Evolutionary conservation across 2,113 vertebrate species (phyloP).

Genomic region (Leucoraja erinaceus): DNA sequence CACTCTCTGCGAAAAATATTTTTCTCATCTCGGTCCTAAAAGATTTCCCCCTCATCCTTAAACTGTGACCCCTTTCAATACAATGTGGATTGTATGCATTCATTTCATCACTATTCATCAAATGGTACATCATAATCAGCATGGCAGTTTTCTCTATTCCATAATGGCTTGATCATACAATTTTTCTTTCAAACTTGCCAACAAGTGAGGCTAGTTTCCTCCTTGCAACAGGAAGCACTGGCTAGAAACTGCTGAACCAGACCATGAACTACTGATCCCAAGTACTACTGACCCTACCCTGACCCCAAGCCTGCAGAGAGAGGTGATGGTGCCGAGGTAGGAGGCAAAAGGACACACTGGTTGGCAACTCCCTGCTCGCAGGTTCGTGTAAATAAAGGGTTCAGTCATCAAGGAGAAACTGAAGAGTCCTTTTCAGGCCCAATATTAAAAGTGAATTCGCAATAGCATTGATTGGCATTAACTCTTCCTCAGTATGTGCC

Average conservation of each 20-base stretch:
- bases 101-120: neutral
- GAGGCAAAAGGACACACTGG: neutral
- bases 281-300: no score
- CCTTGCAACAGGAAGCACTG: neutral
- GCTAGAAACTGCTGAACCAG: neutral
- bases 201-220: no score
- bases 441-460: neutral
- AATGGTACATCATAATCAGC: neutral
- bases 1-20: no score
- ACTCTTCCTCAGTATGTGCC: neutral
- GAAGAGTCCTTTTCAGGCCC: neutral
- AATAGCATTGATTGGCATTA: neutral
- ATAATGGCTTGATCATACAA: neutral
- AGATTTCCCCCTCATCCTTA: no score
- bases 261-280: neutral
- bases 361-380: neutral
- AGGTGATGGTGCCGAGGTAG: no score
- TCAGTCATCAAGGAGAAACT: neutral
- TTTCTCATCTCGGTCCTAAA: no score
- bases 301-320: neutral
- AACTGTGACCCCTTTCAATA: no score
- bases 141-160: neutral
- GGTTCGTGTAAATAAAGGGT: neutral
- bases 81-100: no score
- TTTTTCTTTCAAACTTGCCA: neutral